phyloP scores from a whole-genome alignment of 2,888 invertebrate genomes.

The Stenodera caucasica region DNA sequence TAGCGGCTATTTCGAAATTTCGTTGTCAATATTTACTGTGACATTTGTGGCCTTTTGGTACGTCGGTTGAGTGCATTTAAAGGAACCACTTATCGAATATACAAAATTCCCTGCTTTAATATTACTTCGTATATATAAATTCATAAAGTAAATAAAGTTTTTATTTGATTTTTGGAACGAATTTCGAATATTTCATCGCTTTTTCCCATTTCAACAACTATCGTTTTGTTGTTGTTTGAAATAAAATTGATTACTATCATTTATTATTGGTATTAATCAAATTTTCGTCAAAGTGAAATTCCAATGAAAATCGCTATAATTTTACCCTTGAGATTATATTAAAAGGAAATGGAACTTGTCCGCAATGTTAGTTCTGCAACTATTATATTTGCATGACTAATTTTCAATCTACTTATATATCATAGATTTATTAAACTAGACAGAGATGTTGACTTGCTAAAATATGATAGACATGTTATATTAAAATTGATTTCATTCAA shows the following conservation, averaged over 20 bases:
- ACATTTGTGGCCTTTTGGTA: background rate
- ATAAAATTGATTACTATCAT: too few relatives aligned
- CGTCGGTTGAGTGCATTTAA: constrained; percentile 3
- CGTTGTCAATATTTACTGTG: constrained; percentile 1
- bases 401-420: constrained; percentile 27
- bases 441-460: background rate
- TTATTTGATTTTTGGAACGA: constrained; percentile 1
- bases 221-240: too few relatives aligned
- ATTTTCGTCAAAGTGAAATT: background rate
- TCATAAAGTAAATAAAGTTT: constrained; percentile 6
- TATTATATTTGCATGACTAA: constrained; percentile 26
- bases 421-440: constrained; percentile 10
- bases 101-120: background rate
- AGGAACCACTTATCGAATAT: constrained; percentile 3
- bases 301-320: background rate
- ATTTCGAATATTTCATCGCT: background rate
- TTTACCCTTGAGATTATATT: constrained; percentile 1
- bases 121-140: constrained; percentile 6
- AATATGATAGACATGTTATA: constrained; percentile 8
- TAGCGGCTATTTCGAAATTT: background rate
- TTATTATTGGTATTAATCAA: background rate
- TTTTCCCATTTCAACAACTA: background rate
- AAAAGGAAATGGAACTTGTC: constrained; percentile 7
- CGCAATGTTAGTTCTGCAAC: constrained; percentile 1
- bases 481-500: background rate